Evolutionary conservation across 2,888 invertebrate genomes (phyloP), one percentile per base, ranked within the genome.

Genomic region (Hofmannophila pseudospretella): DNA sequence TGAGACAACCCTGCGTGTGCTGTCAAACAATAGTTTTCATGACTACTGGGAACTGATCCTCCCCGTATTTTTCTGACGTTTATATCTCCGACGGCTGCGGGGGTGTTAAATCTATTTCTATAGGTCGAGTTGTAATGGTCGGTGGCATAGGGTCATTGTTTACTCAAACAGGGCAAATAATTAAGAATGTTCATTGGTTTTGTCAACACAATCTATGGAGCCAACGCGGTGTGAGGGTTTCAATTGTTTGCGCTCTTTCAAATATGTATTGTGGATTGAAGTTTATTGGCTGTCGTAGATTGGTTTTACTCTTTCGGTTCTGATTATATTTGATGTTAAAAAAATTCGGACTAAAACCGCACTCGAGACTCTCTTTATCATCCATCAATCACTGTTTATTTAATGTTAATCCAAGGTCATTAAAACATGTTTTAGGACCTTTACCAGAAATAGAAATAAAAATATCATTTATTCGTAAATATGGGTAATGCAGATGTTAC

Each of bases 101-200:
- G 31, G 13, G 5, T 22, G 19, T 31, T 38, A 41, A 45, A 44
- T 37, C 20, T 37, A 34, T 41, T 46, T 35, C n/a, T 11, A 46
- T 34, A 44, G 72, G 41, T 66, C 77, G 50, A 29, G n/a, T 39
- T 52, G 60, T 26, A 43, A 10, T 69, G 72, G 81, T 59, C 51
- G 36, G 39, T 34, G 39, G 44, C 47, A 38, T 57, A 48, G 68
- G 79, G 80, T 78, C 75, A 72, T 73, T 84, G 82, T 84, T 84
- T 81, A 79, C 79, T 47, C 63, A 66, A 72, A 69, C 70, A 56
- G 63, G 66, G 76, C 79, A 84, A 84, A 86, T 86, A 82, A 86
- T 85, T 82, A 85, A 76, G 80, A 82, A 71, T 79, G 81, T 82
- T 82, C 82, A 85, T 75, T 82, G 82, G 81, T 78, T 80, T 76